These are phyloP conservation scores for Eristalinus aeneus DNA, from an alignment of 2,888 invertebrate genomes.

Conservation along the genomic window DNA sequence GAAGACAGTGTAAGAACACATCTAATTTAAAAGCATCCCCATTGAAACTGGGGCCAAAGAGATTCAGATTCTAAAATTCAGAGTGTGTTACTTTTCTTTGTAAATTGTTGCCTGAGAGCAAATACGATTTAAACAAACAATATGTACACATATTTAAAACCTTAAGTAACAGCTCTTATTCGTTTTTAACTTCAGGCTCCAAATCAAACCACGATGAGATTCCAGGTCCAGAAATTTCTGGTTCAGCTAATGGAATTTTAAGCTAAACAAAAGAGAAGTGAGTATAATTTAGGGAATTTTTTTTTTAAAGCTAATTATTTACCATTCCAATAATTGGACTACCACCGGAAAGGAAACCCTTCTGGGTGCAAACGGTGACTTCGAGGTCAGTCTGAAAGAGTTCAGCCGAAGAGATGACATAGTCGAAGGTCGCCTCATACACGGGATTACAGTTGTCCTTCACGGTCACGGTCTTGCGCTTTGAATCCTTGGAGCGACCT, in stretches of 20 bases:
- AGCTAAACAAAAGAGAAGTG: conserved; percentile 72
- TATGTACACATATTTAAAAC: not conserved
- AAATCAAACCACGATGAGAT: conserved; percentile 78
- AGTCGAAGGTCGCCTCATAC: conserved; percentile 95
- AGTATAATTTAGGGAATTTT: not conserved
- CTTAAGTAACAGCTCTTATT: conserved; percentile 84
- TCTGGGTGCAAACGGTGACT: conserved; percentile 93
- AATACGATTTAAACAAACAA: not conserved
- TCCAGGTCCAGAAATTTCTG: conserved; percentile 75
- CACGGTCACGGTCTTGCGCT: conserved; percentile 90
- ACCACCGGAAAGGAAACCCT: conserved; percentile 89
- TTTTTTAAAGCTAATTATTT: conserved; percentile 71
- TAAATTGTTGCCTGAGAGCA: not conserved
- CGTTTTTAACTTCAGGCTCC: conserved; percentile 83
- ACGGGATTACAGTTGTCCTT: conserved; percentile 95
- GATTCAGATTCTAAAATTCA: not conserved
- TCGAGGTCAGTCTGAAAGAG: conserved; percentile 89
- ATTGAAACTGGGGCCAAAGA: not conserved
- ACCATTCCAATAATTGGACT: conserved; percentile 93
- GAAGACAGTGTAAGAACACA: not conserved
- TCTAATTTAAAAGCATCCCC: not conserved
- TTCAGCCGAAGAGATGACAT: conserved; percentile 91
- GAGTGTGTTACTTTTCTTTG: not conserved
- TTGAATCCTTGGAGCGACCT: conserved; percentile 91
- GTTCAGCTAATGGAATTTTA: conserved; percentile 76